Percentiles rank a stretch among this genome's conserved stretches.
Evolutionary conservation across 1,140 invertebrate species (phyloP).

Genomic region (Seison nebaliae): DNA sequence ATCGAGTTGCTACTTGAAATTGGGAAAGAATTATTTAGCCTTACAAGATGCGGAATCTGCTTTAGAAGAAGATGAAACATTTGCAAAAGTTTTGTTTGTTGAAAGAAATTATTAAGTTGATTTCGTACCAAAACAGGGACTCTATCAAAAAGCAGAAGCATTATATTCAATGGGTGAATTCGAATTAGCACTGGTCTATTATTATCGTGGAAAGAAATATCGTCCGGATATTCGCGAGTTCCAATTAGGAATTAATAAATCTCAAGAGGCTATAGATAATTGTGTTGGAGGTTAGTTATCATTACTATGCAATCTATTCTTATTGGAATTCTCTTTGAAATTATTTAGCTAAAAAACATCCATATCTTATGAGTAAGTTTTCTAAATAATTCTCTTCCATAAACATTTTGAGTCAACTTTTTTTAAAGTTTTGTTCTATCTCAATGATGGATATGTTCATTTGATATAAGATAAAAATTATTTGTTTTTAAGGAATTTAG

Average conservation of each 20-base stretch:
- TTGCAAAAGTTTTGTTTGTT: slow-evolving; percentile 34
- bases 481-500: too few species aligned
- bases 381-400: background rate
- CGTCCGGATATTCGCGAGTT: slow-evolving; percentile 59
- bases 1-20: slow-evolving; percentile 58
- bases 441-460: too few species aligned
- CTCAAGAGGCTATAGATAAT: slow-evolving; percentile 70
- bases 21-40: slow-evolving; percentile 54
- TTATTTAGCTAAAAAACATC: background rate
- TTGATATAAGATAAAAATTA: too few species aligned
- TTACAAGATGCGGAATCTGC: slow-evolving; percentile 55
- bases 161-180: slow-evolving; percentile 68
- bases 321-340: background rate
- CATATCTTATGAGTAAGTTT: too few species aligned
- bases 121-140: slow-evolving; percentile 36
- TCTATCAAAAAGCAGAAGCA: slow-evolving; percentile 68
- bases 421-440: too few species aligned
- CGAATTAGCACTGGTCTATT: slow-evolving; percentile 65
- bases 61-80: slow-evolving; percentile 43
- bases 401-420: slow-evolving; percentile 1
- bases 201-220: slow-evolving; percentile 52
- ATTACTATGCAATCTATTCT: background rate
- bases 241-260: slow-evolving; percentile 64
- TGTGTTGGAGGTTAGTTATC: slow-evolving; percentile 43
- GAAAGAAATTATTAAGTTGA: background rate